Evolutionary conservation across 2,888 invertebrate species (phyloP).

Genomic region (Andrena bicolor): DNA sequence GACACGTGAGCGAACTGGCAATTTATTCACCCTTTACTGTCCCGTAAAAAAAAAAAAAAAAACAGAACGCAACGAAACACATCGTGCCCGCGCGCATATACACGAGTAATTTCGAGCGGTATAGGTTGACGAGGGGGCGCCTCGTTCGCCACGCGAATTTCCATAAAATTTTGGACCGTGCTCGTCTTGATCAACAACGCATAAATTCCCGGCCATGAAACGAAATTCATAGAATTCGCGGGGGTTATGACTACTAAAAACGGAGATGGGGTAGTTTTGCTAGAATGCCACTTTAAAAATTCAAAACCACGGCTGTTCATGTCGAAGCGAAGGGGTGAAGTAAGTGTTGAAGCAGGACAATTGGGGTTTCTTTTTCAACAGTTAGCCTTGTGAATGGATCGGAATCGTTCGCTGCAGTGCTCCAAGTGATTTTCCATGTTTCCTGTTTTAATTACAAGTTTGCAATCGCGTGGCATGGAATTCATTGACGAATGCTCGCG

Average conservation of each 20-base stretch:
- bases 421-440: too few relatives aligned
- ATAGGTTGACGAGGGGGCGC: neutral
- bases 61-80: neutral
- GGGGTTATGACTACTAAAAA: slow-evolving; percentile 18
- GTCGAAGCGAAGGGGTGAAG: slow-evolving; percentile 3
- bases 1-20: slow-evolving; percentile 78
- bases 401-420: too few relatives aligned
- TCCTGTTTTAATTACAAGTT: too few relatives aligned
- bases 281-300: slow-evolving; percentile 31
- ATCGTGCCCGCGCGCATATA: neutral
- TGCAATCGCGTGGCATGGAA: too few relatives aligned
- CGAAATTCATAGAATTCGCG: slow-evolving; percentile 22
- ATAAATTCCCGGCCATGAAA: slow-evolving; percentile 31
- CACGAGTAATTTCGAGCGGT: slow-evolving; percentile 21
- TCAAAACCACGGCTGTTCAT: slow-evolving; percentile 30
- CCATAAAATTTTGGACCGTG: slow-evolving; percentile 43
- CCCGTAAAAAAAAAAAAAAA: slow-evolving; percentile 71
- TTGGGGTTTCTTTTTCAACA: neutral
- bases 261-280: neutral
- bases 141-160: slow-evolving; percentile 7
- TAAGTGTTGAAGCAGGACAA: neutral
- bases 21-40: slow-evolving; percentile 77
- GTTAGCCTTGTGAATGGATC: too few relatives aligned
- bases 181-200: slow-evolving; percentile 47
- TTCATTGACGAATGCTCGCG: too few relatives aligned